Conservation (phyloP, 2,113 vertebrate genomes). For the Alectura lathami region DNA sequence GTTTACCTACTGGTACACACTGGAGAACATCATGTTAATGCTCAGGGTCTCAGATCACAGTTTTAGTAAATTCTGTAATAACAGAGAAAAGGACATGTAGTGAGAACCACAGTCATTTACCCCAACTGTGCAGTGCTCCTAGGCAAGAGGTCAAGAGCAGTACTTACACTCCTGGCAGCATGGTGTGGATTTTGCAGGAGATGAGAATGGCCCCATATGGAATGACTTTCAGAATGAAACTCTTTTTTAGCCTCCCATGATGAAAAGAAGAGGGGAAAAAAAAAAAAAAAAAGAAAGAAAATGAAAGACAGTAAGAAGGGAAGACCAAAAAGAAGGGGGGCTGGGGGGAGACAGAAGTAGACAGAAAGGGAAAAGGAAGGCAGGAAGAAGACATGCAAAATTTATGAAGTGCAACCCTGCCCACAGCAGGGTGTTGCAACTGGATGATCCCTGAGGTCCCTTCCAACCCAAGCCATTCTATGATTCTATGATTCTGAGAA, state of each 20-base stretch:
- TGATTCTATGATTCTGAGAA: no score
- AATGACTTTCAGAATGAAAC: neutral
- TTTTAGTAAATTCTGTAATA: neutral
- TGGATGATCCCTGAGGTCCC: no score
- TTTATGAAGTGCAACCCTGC: no score
- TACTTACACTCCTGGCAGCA: neutral
- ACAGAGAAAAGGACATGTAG: neutral
- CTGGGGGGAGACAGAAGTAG: no score
- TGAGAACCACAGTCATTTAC: neutral
- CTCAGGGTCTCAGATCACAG: neutral
- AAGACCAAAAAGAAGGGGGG: neutral
- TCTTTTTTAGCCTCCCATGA: neutral
- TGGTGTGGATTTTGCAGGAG: neutral
- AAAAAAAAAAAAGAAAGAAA: neutral
- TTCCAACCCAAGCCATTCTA: no score
- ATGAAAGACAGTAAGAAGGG: neutral
- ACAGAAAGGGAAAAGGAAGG: neutral
- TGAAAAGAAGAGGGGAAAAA: no score
- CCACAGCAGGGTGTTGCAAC: no score
- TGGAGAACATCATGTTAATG: no score
- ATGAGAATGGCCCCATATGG: neutral
- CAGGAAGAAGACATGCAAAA: no score
- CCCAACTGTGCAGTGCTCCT: neutral
- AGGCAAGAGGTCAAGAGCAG: neutral
- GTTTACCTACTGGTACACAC: neutral